Evolutionary conservation across 2,888 invertebrate species (phyloP).

Genomic region (Pilophorus perplexus): DNA sequence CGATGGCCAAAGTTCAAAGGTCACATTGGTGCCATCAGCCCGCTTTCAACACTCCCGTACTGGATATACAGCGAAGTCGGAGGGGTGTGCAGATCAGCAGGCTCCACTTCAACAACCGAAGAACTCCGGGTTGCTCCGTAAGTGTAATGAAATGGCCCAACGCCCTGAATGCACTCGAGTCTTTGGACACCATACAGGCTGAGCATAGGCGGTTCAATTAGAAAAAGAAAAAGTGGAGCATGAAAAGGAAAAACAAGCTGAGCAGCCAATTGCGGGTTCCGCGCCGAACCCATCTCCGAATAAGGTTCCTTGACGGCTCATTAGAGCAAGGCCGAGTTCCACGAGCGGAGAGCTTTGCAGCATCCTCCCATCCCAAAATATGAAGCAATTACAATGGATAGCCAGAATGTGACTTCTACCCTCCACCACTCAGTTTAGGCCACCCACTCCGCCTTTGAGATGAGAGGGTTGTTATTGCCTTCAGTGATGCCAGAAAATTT

Average conservation of each 20-base stretch:
- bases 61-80: constrained; percentile 60
- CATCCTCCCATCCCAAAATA: too few species aligned
- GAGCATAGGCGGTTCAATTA: constrained; percentile 68
- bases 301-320: too few species aligned
- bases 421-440: too few species aligned
- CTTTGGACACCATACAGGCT: constrained; percentile 77
- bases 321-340: too few species aligned
- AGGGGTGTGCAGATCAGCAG: constrained; percentile 55
- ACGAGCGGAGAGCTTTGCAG: too few species aligned
- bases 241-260: constrained; percentile 42
- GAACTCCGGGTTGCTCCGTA: constrained; percentile 29
- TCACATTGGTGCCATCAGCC: constrained; percentile 50
- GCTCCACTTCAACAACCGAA: constrained; percentile 52
- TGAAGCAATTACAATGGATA: too few species aligned
- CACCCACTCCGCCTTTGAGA: too few species aligned
- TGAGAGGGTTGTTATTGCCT: too few species aligned
- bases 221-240: constrained; percentile 60
- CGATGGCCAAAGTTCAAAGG: constrained; percentile 45
- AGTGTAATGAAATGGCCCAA: constrained; percentile 24
- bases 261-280: constrained; percentile 10
- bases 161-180: constrained; percentile 54
- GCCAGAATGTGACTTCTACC: too few species aligned
- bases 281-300: too few species aligned
- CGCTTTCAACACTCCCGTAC: constrained; percentile 55
- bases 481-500: too few species aligned